Percentiles rank a stretch among this genome's conserved stretches.
Conservation (phyloP, 2,888 invertebrate genomes). For the Orchestes rusci region DNA sequence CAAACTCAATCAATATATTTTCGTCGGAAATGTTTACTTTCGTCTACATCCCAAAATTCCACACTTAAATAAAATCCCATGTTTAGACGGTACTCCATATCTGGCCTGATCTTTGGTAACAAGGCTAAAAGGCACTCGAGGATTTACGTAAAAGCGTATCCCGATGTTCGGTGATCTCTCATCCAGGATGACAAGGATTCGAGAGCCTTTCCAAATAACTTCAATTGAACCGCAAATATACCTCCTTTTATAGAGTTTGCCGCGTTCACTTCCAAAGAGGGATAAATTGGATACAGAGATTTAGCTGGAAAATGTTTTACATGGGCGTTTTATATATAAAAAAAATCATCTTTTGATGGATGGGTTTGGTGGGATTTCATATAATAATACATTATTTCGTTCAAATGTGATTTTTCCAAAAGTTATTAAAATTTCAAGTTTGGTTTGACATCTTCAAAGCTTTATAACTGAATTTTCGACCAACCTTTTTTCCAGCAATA, state of each 20-base stretch:
- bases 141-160: slow-evolving; percentile 25
- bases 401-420: no score
- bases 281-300: no score
- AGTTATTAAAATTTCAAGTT: no score
- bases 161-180: slow-evolving; percentile 25
- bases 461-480: no score
- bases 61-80: slow-evolving; percentile 37
- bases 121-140: slow-evolving; percentile 29
- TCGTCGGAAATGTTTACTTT: slow-evolving; percentile 5
- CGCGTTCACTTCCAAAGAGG: slow-evolving; percentile 22
- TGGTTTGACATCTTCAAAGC: no score
- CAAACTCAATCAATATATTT: no score
- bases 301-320: no score
- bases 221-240: slow-evolving; percentile 41
- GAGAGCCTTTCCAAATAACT: slow-evolving; percentile 39
- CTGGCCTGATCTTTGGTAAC: slow-evolving; percentile 35
- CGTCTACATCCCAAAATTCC: slow-evolving; percentile 13
- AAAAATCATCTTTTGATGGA: no score
- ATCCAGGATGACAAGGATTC: slow-evolving; percentile 37
- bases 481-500: no score
- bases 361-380: no score
- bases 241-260: slow-evolving; percentile 24
- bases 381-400: no score
- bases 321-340: no score
- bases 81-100: slow-evolving; percentile 38